Conservation (phyloP, 64 coral and sea anemone species). For the Catalaphyllia jardinei region DNA sequence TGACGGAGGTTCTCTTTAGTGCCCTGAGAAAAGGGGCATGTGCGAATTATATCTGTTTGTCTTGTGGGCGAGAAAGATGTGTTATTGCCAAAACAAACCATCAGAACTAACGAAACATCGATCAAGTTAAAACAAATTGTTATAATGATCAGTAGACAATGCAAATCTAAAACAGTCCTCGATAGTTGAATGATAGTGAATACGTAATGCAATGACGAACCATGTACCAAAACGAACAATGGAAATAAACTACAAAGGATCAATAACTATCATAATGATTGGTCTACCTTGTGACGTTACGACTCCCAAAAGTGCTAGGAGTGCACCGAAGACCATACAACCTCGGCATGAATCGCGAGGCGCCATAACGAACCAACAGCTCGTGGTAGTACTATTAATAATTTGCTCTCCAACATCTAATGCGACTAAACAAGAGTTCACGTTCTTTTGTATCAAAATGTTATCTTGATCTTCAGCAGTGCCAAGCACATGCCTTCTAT, state of each 20-base stretch:
- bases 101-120: not conserved
- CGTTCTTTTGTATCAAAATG: conserved; percentile 20
- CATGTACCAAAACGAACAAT: not conserved
- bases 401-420: not conserved
- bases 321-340: not conserved
- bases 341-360: not conserved
- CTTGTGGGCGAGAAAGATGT: not conserved
- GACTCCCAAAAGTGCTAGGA: not conserved
- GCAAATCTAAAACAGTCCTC: not conserved
- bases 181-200: not conserved
- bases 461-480: not conserved
- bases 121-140: not conserved
- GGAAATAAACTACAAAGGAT: not conserved
- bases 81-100: not conserved
- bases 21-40: no score
- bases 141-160: not conserved
- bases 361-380: not conserved
- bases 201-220: not conserved
- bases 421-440: not conserved
- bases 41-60: no score
- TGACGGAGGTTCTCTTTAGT: no score
- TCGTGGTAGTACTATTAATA: not conserved
- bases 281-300: not conserved
- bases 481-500: no score
- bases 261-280: not conserved